Conservation (phyloP, 2,797 vertebrate species). For the Bradypus variegatus region DNA sequence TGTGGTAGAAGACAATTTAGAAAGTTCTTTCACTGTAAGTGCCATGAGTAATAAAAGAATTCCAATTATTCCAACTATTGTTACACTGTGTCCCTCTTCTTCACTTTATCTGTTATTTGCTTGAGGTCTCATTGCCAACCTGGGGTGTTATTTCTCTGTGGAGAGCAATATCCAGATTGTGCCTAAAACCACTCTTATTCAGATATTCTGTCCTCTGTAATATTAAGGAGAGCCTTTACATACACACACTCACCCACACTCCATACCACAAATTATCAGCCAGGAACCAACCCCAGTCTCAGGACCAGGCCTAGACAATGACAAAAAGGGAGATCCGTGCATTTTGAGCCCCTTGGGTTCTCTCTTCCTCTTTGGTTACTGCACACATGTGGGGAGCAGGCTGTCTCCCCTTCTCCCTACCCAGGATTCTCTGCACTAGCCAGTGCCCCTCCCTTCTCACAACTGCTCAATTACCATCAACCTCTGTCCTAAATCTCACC, state of each 20-base stretch:
- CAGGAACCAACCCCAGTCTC: background rate
- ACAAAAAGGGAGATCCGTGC: background rate
- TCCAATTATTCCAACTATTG: conserved; percentile 41
- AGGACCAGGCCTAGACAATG: background rate
- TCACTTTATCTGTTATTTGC: conserved; percentile 40
- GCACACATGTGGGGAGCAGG: background rate
- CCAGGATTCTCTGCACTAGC: background rate
- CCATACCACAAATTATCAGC: background rate
- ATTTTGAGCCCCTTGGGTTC: background rate
- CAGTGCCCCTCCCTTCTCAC: background rate
- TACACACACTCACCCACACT: background rate
- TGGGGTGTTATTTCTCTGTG: background rate
- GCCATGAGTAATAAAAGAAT: conserved; percentile 17
- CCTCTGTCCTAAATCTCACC: background rate
- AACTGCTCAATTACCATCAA: background rate
- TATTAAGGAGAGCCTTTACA: background rate
- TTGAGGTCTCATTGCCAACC: conserved; percentile 44
- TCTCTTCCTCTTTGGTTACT: background rate
- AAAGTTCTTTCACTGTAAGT: conserved; percentile 22
- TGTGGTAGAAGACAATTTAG: background rate
- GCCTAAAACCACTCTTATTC: background rate
- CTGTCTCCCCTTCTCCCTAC: background rate
- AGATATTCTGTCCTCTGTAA: background rate
- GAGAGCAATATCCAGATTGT: background rate
- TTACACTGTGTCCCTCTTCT: conserved; percentile 29